Percentiles rank a stretch among this genome's conserved stretches.
Conservation (phyloP, 1,140 invertebrate genomes). For the Macrostomum lignano region DNA sequence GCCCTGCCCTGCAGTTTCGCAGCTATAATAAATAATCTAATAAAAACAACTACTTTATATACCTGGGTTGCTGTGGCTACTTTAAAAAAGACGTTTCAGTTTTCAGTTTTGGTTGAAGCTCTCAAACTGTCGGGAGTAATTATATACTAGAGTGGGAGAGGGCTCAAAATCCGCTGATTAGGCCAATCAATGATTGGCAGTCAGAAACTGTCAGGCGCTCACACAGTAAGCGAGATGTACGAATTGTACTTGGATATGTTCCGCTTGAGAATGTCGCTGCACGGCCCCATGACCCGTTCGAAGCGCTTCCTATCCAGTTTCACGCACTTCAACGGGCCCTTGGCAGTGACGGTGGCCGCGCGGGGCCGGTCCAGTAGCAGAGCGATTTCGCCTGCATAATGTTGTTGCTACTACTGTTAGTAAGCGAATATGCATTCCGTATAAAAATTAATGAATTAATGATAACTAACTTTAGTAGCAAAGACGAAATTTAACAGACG, state of each 20-base stretch:
- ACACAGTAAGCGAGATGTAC: slow-evolving; percentile 19
- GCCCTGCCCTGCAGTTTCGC: too few relatives aligned
- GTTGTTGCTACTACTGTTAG: background rate
- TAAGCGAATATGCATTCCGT: background rate
- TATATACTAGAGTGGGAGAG: too few relatives aligned
- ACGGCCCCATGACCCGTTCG: slow-evolving; percentile 68
- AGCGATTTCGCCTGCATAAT: slow-evolving; percentile 54
- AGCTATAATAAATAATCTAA: too few relatives aligned
- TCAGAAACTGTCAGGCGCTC: too few relatives aligned
- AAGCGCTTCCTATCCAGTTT: slow-evolving; percentile 66
- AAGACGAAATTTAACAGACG: background rate
- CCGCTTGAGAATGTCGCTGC: slow-evolving; percentile 76
- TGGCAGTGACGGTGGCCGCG: slow-evolving; percentile 65
- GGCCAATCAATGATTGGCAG: too few relatives aligned
- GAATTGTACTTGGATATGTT: slow-evolving; percentile 94
- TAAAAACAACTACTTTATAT: too few relatives aligned
- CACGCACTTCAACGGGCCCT: slow-evolving; percentile 70
- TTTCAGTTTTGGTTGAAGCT: too few relatives aligned
- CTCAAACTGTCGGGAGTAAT: too few relatives aligned
- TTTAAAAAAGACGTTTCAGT: too few relatives aligned
- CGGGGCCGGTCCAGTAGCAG: slow-evolving; percentile 63
- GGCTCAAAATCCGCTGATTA: too few relatives aligned
- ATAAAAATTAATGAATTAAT: background rate
- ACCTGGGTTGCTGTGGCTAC: too few relatives aligned
- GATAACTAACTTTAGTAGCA: background rate